Evolutionary conservation across 2,113 vertebrate species (phyloP).

Genomic region (Anguilla japonica): DNA sequence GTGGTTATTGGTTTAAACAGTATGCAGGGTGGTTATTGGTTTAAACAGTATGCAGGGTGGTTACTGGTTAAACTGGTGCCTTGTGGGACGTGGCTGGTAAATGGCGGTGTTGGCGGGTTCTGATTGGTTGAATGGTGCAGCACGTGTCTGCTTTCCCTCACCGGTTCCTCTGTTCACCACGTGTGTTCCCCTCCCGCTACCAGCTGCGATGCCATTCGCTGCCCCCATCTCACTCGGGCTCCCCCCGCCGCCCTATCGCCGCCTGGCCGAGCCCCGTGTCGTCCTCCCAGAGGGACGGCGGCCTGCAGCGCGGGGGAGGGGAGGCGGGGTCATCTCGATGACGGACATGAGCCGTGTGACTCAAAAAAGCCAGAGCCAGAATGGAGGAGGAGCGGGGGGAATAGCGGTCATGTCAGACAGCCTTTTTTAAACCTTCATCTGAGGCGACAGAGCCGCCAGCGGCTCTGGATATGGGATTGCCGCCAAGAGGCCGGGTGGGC

Average conservation of each 20-base stretch:
- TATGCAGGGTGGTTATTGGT: no score
- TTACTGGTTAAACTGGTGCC: neutral
- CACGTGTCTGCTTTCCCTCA: no score
- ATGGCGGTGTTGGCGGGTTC: neutral
- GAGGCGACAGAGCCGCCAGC: no score
- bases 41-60: neutral
- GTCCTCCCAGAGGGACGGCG: slow-evolving; percentile 48
- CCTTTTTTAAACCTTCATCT: no score
- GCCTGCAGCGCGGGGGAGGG: slow-evolving; percentile 1
- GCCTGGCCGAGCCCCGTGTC: slow-evolving; percentile 61
- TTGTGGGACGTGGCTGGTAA: neutral
- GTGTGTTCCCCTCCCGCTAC: slow-evolving; percentile 47
- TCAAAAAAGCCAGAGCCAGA: no score
- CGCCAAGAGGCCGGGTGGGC: no score
- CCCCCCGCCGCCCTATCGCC: slow-evolving; percentile 62
- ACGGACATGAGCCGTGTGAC: no score
- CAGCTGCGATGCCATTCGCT: slow-evolving; percentile 49
- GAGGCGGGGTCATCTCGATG: neutral
- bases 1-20: no score
- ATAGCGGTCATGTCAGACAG: no score
- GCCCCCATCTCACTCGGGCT: slow-evolving; percentile 64
- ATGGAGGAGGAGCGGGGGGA: no score
- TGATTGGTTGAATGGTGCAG: no score
- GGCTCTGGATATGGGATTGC: no score
- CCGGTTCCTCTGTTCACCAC: slow-evolving; percentile 15